These are phyloP conservation scores for Tetraneura akinire DNA, from an alignment of 1,140 invertebrate genomes.

Conservation along the genomic window DNA sequence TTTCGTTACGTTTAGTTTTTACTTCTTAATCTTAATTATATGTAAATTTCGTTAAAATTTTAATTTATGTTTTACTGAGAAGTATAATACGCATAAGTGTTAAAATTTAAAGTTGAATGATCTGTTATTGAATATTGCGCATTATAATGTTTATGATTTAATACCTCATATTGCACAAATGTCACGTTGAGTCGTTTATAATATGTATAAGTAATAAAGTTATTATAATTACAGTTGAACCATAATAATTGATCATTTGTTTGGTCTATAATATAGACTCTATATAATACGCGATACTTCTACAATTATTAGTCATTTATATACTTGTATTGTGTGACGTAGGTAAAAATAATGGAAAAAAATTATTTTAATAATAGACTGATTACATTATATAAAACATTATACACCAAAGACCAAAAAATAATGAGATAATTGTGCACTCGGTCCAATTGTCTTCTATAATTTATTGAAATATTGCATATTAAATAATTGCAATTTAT, in stretches of 20 bases:
- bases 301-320: neutral
- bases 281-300: neutral
- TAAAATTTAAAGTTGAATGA: neutral
- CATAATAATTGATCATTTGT: slow-evolving; percentile 8
- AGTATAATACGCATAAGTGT: too few relatives aligned
- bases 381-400: neutral
- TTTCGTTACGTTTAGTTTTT: too few relatives aligned
- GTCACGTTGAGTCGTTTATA: neutral
- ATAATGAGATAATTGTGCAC: neutral
- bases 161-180: slow-evolving; percentile 4
- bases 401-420: too few relatives aligned
- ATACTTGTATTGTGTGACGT: neutral
- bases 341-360: neutral
- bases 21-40: too few relatives aligned
- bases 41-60: too few relatives aligned
- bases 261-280: neutral
- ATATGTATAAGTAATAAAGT: too few relatives aligned
- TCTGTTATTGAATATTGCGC: neutral
- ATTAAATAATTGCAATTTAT: neutral
- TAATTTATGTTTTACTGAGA: too few relatives aligned
- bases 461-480: neutral
- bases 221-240: neutral
- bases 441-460: neutral
- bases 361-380: neutral
- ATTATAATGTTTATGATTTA: neutral